phyloP scores from a whole-genome alignment of 2,888 invertebrate genomes.

The Endotricha flammealis region DNA sequence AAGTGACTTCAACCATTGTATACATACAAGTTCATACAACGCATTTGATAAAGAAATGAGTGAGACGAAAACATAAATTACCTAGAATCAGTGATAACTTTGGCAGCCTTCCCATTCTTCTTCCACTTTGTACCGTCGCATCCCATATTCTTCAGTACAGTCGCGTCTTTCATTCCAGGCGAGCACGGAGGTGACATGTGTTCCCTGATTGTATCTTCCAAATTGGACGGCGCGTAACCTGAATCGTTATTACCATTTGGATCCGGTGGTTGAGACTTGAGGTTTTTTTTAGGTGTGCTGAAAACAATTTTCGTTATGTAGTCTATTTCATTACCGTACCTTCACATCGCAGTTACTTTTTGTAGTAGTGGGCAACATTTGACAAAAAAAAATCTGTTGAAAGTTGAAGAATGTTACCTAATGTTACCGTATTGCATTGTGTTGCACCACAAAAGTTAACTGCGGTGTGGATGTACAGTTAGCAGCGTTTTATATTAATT shows the following conservation, averaged over 20 bases:
- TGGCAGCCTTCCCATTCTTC: slow-evolving; percentile 61
- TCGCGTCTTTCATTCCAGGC: slow-evolving; percentile 66
- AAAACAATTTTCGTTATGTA: slow-evolving; percentile 8
- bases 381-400: no score
- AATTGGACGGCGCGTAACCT: slow-evolving; percentile 85
- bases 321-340: no score
- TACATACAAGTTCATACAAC: not conserved
- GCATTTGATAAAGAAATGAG: not conserved
- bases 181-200: slow-evolving; percentile 77
- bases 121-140: slow-evolving; percentile 53
- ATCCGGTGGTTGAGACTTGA: slow-evolving; percentile 74
- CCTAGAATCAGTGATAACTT: slow-evolving; percentile 55
- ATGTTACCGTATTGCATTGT: no score
- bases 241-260: slow-evolving; percentile 92
- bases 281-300: slow-evolving; percentile 49
- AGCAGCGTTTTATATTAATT: no score
- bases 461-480: no score
- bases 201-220: slow-evolving; percentile 75
- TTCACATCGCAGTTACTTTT: no score
- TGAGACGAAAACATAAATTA: slow-evolving; percentile 18
- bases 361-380: no score
- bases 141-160: slow-evolving; percentile 56
- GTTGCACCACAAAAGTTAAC: no score
- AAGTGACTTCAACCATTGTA: no score
- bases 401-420: no score